Evolutionary conservation across 2,797 vertebrate genomes (phyloP).

Genomic region (Myripristis murdjan): DNA sequence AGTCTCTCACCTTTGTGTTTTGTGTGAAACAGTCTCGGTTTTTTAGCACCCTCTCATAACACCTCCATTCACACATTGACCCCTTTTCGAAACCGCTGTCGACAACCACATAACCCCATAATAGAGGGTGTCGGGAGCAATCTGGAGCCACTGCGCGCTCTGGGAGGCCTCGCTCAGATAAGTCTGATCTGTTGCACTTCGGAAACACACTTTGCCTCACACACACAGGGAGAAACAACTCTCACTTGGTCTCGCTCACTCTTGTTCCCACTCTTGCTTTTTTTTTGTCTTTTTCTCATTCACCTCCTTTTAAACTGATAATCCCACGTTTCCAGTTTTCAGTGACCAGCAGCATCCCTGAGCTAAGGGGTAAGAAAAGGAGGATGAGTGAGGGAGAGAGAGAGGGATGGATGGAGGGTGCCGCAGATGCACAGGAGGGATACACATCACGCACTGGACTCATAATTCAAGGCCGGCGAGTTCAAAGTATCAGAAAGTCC

Average conservation of each 20-base stretch:
- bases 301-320: conserved; percentile 50
- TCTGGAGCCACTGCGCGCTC: conserved; percentile 51
- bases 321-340: conserved; percentile 56
- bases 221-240: conserved; percentile 19
- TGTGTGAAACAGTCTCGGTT: conserved; percentile 65
- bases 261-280: conserved; percentile 24
- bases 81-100: conserved; percentile 65
- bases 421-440: neutral
- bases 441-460: conserved; percentile 19
- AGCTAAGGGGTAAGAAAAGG: conserved; percentile 25
- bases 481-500: conserved; percentile 18
- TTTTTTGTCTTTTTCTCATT: conserved; percentile 19
- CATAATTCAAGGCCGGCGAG: conserved; percentile 14
- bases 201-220: conserved; percentile 33
- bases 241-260: conserved; percentile 41
- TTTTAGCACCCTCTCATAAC: conserved; percentile 64
- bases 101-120: conserved; percentile 70
- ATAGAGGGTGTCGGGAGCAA: conserved; percentile 67
- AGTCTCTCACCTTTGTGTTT: conserved; percentile 68
- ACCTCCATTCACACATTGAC: conserved; percentile 69
- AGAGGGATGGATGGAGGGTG: neutral
- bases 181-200: conserved; percentile 33
- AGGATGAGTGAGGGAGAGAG: neutral
- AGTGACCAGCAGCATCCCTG: conserved; percentile 42
- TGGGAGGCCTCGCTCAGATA: conserved; percentile 47